A percentile compares a stretch with the other conserved stretches of the same genome.
phyloP scores from a whole-genome alignment of 2,797 vertebrate species.

The Propithecus deckenii region DNA sequence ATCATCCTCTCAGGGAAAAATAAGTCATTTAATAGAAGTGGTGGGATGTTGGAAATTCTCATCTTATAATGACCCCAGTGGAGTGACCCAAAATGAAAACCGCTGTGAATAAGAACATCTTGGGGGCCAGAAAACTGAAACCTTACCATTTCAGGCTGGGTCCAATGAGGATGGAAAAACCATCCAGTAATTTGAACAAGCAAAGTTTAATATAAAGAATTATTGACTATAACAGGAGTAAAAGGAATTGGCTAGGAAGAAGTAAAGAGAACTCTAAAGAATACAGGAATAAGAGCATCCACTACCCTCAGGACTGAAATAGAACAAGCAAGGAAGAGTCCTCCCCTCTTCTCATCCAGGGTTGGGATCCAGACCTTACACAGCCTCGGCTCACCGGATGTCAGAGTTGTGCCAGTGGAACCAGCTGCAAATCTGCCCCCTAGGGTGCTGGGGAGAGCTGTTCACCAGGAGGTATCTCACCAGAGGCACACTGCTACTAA shows the following conservation, averaged over 20 bases:
- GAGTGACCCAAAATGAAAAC: neutral
- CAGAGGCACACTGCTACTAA: neutral
- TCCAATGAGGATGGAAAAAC: neutral
- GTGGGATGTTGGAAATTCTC: neutral
- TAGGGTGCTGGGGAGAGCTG: neutral
- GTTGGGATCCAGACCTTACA: neutral
- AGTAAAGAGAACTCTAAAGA: neutral
- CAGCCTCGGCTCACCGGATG: neutral
- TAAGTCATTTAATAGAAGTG: neutral
- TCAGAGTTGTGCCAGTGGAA: neutral
- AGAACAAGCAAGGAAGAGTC: neutral
- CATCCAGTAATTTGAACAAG: neutral
- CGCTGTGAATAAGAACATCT: neutral
- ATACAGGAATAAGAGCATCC: neutral
- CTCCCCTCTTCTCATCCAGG: neutral
- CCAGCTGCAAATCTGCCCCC: neutral
- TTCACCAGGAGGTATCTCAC: neutral
- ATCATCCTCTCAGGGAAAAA: neutral
- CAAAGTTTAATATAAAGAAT: neutral
- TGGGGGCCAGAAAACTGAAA: neutral
- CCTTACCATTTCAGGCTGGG: neutral
- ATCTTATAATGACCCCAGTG: neutral
- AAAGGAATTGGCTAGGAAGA: slow-evolving; percentile 3
- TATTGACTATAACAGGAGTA: neutral
- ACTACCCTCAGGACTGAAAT: neutral